Base-by-base conservation (phyloP, 2,888 invertebrate species). In the Tethea ocularis region DNA sequence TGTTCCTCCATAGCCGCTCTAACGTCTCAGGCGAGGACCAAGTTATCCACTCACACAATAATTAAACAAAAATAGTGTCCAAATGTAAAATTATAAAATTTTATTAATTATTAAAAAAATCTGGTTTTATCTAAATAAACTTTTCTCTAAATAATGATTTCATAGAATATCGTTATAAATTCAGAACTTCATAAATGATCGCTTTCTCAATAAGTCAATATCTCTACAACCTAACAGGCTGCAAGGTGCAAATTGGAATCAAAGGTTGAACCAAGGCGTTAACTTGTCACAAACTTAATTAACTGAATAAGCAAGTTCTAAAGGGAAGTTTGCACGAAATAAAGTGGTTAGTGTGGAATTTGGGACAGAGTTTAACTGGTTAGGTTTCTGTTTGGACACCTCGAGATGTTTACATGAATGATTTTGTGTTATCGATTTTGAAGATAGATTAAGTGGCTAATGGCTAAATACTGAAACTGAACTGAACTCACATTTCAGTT, bases 271-370 rank as follows among this genome's bases (percentile, higher is more conserved):
- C 46, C 17, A 46, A 46, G 20, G 46, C 46, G 46, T n/a, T 46
- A 66, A 67, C 67, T 67, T 59, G 67, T 65, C 67, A 65, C 63
- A 59, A 63, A 65, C 57, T 63, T 61, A 63, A 64, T 67, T 67
- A 64, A 55, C 56, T 60, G 57, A 57, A 58, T 59, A 55, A 59
- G 56, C 46, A 56, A 64, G 58, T 64, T 60, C 13, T 53, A 51
- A 41, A 61, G 26, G 52, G 52, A 58, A 61, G 61, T 60, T 61
- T 46, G 17, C 26, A 36, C 52, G 62, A 58, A 61, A 59, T 62
- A 60, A 62, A 51, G 63, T 23, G 58, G 59, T 61, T 54, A 46
- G 46, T 46, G 20, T 46, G 46, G 20, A 20, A 46, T 46, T 46
- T 46, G 46, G 46, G 46, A 20, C 46, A 20, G 36, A 38, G 7